phyloP scores from a whole-genome alignment of 2,888 invertebrate genomes.

The Oligia latruncula region DNA sequence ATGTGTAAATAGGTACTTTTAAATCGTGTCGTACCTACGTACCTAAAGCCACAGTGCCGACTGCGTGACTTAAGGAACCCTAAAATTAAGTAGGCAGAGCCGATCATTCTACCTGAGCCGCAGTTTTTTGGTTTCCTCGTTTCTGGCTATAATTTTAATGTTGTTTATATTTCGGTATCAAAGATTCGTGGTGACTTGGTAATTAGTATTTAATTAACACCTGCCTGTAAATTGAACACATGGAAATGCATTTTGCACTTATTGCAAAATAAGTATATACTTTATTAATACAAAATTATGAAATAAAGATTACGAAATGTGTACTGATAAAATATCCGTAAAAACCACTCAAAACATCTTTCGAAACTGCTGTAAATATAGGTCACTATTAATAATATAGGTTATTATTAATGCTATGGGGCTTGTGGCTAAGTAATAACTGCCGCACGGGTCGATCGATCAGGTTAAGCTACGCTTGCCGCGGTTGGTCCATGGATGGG shows the following conservation, averaged over 20 bases:
- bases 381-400: too few species aligned
- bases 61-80: conserved; percentile 27
- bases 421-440: too few species aligned
- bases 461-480: too few species aligned
- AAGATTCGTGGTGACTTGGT: conserved; percentile 43
- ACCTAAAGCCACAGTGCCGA: too few species aligned
- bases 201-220: conserved; percentile 57
- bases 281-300: neutral
- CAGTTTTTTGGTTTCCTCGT: conserved; percentile 75
- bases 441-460: too few species aligned
- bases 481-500: too few species aligned
- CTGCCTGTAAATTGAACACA: conserved; percentile 34
- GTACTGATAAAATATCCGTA: neutral
- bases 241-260: conserved; percentile 5
- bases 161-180: conserved; percentile 49
- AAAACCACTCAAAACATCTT: neutral
- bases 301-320: neutral
- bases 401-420: too few species aligned
- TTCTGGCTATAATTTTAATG: conserved; percentile 58
- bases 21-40: neutral
- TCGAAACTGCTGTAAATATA: neutral
- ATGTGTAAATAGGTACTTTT: neutral
- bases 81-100: conserved; percentile 59
- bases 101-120: conserved; percentile 74
- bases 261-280: conserved; percentile 1